These are phyloP conservation scores for Caenorhabditis sulstoni DNA, from an alignment of 2,888 invertebrate species.

Conservation along the genomic window DNA sequence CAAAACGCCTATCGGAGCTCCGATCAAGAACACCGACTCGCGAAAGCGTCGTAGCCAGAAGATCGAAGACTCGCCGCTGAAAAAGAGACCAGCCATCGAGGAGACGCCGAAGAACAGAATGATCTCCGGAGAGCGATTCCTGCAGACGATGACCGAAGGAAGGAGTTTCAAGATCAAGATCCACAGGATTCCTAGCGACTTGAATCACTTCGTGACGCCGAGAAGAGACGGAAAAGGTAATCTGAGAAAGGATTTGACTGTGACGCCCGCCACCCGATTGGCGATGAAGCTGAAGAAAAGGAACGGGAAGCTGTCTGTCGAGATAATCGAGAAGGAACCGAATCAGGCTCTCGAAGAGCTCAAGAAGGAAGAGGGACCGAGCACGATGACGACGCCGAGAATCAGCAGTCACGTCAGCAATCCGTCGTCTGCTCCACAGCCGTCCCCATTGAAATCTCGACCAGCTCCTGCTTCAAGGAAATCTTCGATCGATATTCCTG, in stretches of 20 bases:
- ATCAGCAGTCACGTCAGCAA: not conserved
- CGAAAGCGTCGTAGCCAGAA: constrained; percentile 35
- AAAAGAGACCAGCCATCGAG: not conserved
- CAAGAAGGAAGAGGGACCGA: not conserved
- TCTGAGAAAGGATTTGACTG: constrained; percentile 20
- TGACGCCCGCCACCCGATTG: constrained; percentile 34
- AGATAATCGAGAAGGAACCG: constrained; percentile 19
- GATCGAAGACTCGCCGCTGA: constrained; percentile 3
- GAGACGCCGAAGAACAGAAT: constrained; percentile 31
- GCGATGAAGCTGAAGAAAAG: constrained; percentile 27
- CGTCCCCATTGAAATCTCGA: constrained; percentile 3
- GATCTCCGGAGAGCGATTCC: not conserved
- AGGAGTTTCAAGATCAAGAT: constrained; percentile 33
- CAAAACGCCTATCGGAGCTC: constrained; percentile 19
- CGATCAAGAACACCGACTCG: constrained; percentile 1
- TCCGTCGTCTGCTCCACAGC: not conserved
- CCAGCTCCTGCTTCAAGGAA: constrained; percentile 28
- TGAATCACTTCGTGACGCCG: constrained; percentile 42
- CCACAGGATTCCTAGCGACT: constrained; percentile 24
- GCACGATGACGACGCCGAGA: not conserved
- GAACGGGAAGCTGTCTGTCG: constrained; percentile 15
- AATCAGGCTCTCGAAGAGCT: not conserved
- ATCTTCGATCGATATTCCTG: constrained; percentile 23
- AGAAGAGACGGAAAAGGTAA: constrained; percentile 42
- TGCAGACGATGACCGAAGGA: constrained; percentile 27